These are phyloP conservation scores for Catocala sponsa DNA, from an alignment of 2,888 invertebrate genomes.

Conservation along the genomic window DNA sequence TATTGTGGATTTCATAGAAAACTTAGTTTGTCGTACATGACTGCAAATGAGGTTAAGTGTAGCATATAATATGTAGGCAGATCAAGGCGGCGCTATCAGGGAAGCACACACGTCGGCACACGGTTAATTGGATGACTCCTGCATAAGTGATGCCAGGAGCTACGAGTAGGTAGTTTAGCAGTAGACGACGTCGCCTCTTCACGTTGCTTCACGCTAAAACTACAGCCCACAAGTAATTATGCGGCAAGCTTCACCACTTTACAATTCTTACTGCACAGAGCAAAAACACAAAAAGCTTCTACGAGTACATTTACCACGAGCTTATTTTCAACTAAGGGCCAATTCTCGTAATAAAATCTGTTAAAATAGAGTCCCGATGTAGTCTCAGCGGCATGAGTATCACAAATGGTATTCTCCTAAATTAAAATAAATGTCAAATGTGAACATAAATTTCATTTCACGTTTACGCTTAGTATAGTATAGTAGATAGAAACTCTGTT, in stretches of 20 bases:
- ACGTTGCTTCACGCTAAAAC: conserved; percentile 30
- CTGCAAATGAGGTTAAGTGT: conserved; percentile 34
- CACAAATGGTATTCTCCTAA: too few relatives aligned
- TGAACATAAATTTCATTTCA: too few relatives aligned
- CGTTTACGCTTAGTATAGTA: too few relatives aligned
- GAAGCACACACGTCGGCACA: conserved; percentile 42
- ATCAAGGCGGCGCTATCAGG: conserved; percentile 32
- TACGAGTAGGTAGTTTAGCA: conserved; percentile 33
- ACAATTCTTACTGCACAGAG: conserved; percentile 16
- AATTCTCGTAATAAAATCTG: too few relatives aligned
- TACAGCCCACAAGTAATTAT: conserved; percentile 38
- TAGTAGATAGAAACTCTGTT: too few relatives aligned
- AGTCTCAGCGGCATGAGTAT: too few relatives aligned
- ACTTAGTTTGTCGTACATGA: conserved; percentile 16
- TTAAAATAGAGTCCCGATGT: too few relatives aligned
- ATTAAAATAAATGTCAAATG: too few relatives aligned
- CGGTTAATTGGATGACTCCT: conserved; percentile 62
- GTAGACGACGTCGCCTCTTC: conserved; percentile 22
- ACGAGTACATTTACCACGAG: conserved; percentile 17
- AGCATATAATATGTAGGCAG: conserved; percentile 32
- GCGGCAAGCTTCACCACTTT: conserved; percentile 24
- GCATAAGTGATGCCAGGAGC: conserved; percentile 57
- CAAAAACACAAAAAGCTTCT: background rate
- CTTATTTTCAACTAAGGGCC: background rate
- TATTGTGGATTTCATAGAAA: too few relatives aligned